Percentiles rank a stretch among this genome's conserved stretches.
Evolutionary conservation across 2,113 vertebrate species (phyloP).

Genomic region (Pluvialis apricaria): DNA sequence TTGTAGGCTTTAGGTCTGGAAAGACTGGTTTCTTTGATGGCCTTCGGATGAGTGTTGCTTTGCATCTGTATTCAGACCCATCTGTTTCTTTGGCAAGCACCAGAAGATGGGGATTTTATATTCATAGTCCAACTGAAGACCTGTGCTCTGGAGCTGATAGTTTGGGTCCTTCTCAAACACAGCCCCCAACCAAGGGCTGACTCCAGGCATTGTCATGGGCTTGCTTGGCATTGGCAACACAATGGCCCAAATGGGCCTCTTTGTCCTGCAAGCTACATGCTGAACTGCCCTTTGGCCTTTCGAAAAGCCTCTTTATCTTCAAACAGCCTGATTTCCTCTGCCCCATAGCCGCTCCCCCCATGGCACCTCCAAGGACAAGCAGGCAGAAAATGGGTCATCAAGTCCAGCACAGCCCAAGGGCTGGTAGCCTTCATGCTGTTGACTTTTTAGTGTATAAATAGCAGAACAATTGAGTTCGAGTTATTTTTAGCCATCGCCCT

Average conservation of each 20-base stretch:
- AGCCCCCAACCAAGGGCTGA: not conserved
- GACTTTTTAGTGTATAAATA: constrained; percentile 31
- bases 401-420: not conserved
- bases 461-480: not conserved
- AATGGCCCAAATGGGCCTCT: not conserved
- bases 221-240: not conserved
- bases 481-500: constrained; percentile 37
- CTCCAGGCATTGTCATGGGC: not conserved
- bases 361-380: not conserved
- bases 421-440: not conserved
- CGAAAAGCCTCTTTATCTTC: constrained; percentile 13
- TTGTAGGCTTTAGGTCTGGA: not conserved
- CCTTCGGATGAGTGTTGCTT: not conserved
- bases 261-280: not conserved
- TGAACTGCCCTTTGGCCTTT: not conserved
- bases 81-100: not conserved
- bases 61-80: constrained; percentile 3
- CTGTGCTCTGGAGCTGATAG: not conserved
- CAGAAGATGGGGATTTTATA: not conserved
- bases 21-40: not conserved
- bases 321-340: not conserved
- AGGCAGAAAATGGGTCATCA: not conserved
- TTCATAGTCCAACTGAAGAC: not conserved
- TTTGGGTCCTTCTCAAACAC: not conserved
- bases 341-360: not conserved